phyloP scores from a whole-genome alignment of 2,888 invertebrate species.

The Epistrophella euchroma region DNA sequence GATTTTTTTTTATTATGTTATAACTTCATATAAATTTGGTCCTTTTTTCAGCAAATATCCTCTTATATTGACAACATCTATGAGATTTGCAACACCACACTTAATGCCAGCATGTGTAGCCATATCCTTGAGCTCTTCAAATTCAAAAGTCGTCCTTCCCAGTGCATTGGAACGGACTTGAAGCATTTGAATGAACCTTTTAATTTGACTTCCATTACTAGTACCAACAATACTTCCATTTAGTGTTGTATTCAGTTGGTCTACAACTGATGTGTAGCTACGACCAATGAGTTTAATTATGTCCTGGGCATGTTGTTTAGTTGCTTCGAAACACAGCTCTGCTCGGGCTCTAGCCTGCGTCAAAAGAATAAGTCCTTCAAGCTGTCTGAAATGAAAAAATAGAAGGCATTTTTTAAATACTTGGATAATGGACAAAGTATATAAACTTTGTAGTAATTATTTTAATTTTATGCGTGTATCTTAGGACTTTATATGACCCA shows the following conservation, averaged over 20 bases:
- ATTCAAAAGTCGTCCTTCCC: constrained; percentile 89
- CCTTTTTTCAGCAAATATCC: constrained; percentile 94
- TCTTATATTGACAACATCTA: constrained; percentile 92
- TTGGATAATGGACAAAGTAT: too few species aligned
- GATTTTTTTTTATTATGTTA: constrained; percentile 80
- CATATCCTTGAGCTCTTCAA: constrained; percentile 90
- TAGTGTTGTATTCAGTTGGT: constrained; percentile 84
- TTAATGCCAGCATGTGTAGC: constrained; percentile 87
- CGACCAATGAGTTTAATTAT: constrained; percentile 93
- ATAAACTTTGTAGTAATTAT: too few species aligned
- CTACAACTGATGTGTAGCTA: constrained; percentile 89
- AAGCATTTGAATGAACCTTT: constrained; percentile 89
- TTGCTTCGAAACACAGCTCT: constrained; percentile 93
- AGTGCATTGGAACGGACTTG: constrained; percentile 87
- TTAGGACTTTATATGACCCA: too few species aligned
- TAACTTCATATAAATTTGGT: constrained; percentile 88
- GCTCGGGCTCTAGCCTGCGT: constrained; percentile 94
- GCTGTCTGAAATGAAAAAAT: constrained; percentile 86
- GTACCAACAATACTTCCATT: constrained; percentile 89
- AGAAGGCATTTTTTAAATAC: too few species aligned
- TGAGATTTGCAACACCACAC: constrained; percentile 86
- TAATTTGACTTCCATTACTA: constrained; percentile 88
- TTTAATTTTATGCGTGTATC: too few species aligned
- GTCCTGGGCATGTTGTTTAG: constrained; percentile 91
- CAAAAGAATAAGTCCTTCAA: constrained; percentile 94